A percentile compares a stretch with the other conserved stretches of the same genome.
These are phyloP conservation scores for Trachurus trachurus DNA, from an alignment of 2,797 vertebrate species.

Conservation along the genomic window DNA sequence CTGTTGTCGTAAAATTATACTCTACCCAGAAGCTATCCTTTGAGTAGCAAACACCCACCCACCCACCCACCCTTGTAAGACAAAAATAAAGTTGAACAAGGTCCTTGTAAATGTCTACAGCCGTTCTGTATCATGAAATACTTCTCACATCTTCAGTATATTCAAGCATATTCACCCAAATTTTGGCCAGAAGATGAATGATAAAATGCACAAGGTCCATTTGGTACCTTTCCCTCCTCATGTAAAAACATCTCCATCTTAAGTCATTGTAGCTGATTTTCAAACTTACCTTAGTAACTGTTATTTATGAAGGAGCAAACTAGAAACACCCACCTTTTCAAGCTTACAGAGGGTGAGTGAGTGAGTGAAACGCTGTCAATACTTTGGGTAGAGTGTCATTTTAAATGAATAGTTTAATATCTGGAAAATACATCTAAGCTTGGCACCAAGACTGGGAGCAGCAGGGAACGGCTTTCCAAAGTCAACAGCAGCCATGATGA, in stretches of 20 bases:
- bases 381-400: not conserved
- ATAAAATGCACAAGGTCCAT: not conserved
- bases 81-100: not conserved
- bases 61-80: not conserved
- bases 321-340: not conserved
- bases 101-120: not conserved
- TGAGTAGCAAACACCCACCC: not conserved
- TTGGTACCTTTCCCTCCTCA: not conserved
- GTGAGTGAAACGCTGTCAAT: not conserved
- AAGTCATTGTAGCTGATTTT: not conserved
- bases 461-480: not conserved
- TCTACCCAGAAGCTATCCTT: conserved; percentile 5
- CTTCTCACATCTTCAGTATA: not conserved
- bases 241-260: not conserved
- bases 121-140: not conserved
- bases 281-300: too few relatives aligned
- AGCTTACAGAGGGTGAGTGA: not conserved
- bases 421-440: not conserved
- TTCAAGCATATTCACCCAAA: not conserved
- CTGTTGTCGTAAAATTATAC: conserved; percentile 11
- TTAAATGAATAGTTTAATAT: not conserved
- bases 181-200: not conserved
- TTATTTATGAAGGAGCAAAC: not conserved
- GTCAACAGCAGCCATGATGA: not conserved
- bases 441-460: too few relatives aligned